Base-by-base conservation (phyloP, 2,888 invertebrate species). In the Troides aeacus region DNA sequence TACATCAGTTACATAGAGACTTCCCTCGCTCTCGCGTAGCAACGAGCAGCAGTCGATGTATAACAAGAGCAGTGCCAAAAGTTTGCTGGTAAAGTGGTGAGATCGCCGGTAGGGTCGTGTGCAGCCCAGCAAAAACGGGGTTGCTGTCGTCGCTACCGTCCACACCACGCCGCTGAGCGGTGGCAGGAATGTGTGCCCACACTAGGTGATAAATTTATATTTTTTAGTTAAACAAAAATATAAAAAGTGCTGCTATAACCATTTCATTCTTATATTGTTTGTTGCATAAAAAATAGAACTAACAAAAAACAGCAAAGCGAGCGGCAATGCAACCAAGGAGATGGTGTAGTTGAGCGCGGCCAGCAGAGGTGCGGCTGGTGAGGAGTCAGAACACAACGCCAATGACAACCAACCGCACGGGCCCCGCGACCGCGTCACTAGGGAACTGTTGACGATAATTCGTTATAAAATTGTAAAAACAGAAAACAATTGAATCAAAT, bases 331-430 rank as follows among this genome's bases (percentile, higher is more conserved):
- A 8, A 85, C 36, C 61, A 86, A 75, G 23, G 86, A 81, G 0
- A 77, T 74, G 1, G 77, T 71, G 65, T 81, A 81, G 70, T 76
- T 80, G 63, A 77, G 76, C 24, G 84, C 81, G 3, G 80, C 76
- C 17, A 81, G 72, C 15, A 75, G 65, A 0, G 79, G 76, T 2
- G 77, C 74, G 1, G 70, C 65, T n/a, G 64, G 71, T 18, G 64
- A 61, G 17, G 75, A 74, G 67, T 79, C 78, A 59, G 72, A 75
- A 23, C 81, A 74, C 73, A 86, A 75, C 46, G 85, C 78, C 72
- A 90, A 80, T 36, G 90, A 83, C 72, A 90, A 76, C 90, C 90
- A 90, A 15, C 81, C 81, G 75, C 88, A 86, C 1, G 87, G 87
- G 5, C 84, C 84, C 66, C 87, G 85, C 57, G 82, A 79, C 0